These are phyloP conservation scores for Phyllostomus discolor DNA, from an alignment of 2,113 vertebrate species.

Conservation along the genomic window DNA sequence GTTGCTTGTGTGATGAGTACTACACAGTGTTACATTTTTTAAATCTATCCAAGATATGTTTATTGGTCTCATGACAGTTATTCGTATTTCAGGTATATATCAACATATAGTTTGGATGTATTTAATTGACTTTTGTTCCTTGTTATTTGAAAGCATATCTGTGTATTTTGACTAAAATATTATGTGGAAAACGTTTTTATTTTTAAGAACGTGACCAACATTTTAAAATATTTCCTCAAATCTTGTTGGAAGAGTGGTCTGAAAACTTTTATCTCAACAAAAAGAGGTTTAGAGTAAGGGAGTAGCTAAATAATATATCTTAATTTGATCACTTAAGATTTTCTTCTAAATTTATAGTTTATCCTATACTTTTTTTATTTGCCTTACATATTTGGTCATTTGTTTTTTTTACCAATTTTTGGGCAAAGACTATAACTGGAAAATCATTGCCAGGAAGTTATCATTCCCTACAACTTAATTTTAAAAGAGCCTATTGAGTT, in stretches of 20 bases:
- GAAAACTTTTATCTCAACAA: constrained; percentile 19
- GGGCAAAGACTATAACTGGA: background rate
- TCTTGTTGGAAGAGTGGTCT: background rate
- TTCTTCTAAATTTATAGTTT: background rate
- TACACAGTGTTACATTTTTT: background rate
- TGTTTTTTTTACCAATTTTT: background rate
- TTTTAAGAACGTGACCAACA: background rate
- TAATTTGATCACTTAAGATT: background rate
- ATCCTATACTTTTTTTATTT: background rate
- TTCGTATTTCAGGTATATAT: background rate
- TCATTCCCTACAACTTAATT: background rate
- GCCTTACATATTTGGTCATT: background rate
- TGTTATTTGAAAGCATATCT: constrained; percentile 24
- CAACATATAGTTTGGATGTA: background rate
- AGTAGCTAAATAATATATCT: background rate
- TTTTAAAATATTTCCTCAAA: constrained; percentile 21
- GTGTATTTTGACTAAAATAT: constrained; percentile 4
- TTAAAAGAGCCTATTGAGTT: constrained; percentile 18
- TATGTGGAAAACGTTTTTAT: constrained; percentile 2
- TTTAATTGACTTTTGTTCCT: constrained; percentile 28
- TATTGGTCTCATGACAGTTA: background rate
- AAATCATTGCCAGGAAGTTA: background rate
- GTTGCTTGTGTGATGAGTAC: background rate
- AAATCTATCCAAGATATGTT: constrained; percentile 7
- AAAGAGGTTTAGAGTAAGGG: background rate